These are phyloP conservation scores for Crioceris asparagi DNA, from an alignment of 2,888 invertebrate genomes.

Conservation along the genomic window DNA sequence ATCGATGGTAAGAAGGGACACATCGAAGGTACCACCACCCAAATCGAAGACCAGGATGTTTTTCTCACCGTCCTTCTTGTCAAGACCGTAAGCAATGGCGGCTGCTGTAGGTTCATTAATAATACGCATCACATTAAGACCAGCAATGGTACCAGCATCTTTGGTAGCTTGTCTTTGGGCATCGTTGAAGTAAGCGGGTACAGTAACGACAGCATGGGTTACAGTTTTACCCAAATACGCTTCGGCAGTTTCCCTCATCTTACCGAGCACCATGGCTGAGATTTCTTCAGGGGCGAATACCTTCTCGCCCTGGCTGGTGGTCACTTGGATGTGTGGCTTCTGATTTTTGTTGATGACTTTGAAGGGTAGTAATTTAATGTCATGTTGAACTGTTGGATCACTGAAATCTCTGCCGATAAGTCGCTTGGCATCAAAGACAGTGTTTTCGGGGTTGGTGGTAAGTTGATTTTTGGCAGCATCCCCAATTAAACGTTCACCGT, in stretches of 20 bases:
- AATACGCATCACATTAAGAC: slow-evolving; percentile 86
- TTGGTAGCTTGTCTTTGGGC: slow-evolving; percentile 98
- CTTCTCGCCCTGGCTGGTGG: slow-evolving; percentile 73
- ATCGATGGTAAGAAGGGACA: slow-evolving; percentile 94
- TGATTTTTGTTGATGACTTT: slow-evolving; percentile 85
- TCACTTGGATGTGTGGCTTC: slow-evolving; percentile 88
- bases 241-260: too few relatives aligned
- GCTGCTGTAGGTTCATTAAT: slow-evolving; percentile 98
- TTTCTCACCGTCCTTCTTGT: slow-evolving; percentile 95
- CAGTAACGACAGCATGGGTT: slow-evolving; percentile 76
- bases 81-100: slow-evolving; percentile 89
- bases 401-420: slow-evolving; percentile 95
- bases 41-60: slow-evolving; percentile 98
- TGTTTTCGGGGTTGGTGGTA: slow-evolving; percentile 98
- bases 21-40: slow-evolving; percentile 99
- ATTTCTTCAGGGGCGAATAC: slow-evolving; percentile 97
- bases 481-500: slow-evolving; percentile 95
- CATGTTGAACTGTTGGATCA: slow-evolving; percentile 84
- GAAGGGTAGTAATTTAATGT: slow-evolving; percentile 97
- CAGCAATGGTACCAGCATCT: slow-evolving; percentile 75
- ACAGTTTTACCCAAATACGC: slow-evolving; percentile 86
- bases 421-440: too few relatives aligned
- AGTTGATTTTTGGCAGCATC: too few relatives aligned
- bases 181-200: slow-evolving; percentile 98
- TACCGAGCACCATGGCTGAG: slow-evolving; percentile 94